Percentiles rank a stretch among this genome's conserved stretches.
Evolutionary conservation across 2,888 invertebrate species (phyloP).

Genomic region (Pyralis farinalis): DNA sequence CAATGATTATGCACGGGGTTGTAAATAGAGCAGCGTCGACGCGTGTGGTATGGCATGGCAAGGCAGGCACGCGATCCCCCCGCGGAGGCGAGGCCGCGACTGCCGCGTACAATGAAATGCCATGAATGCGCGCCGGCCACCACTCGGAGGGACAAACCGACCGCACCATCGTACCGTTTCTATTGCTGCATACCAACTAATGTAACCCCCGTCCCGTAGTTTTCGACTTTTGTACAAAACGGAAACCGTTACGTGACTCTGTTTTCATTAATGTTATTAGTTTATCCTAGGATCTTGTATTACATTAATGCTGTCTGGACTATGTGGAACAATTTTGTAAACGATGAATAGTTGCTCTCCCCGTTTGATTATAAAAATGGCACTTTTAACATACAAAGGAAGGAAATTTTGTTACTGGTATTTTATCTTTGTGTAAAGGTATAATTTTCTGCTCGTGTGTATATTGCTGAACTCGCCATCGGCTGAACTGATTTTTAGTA

Average conservation of each 20-base stretch:
- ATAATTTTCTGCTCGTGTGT: no score
- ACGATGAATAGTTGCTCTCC: no score
- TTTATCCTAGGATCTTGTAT: no score
- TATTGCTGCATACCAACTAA: constrained; percentile 64
- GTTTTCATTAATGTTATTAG: constrained; percentile 57
- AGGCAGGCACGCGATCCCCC: constrained; percentile 57
- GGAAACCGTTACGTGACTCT: constrained; percentile 73
- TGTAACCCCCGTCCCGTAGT: constrained; percentile 65
- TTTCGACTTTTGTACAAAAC: constrained; percentile 60
- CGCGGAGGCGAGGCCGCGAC: constrained; percentile 70
- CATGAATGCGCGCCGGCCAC: constrained; percentile 61
- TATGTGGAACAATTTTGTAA: no score
- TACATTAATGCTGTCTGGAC: no score
- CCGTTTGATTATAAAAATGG: no score
- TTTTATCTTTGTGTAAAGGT: no score
- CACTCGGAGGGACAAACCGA: constrained; percentile 33
- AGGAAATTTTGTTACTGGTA: no score
- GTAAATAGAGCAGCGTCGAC: constrained; percentile 46
- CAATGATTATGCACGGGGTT: constrained; percentile 48
- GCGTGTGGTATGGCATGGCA: constrained; percentile 30
- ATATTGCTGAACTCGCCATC: no score
- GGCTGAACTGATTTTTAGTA: no score
- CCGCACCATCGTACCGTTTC: constrained; percentile 53
- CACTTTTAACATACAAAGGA: no score
- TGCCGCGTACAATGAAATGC: constrained; percentile 69